phyloP scores from a whole-genome alignment of 2,888 invertebrate species.

The Andrena praecox region DNA sequence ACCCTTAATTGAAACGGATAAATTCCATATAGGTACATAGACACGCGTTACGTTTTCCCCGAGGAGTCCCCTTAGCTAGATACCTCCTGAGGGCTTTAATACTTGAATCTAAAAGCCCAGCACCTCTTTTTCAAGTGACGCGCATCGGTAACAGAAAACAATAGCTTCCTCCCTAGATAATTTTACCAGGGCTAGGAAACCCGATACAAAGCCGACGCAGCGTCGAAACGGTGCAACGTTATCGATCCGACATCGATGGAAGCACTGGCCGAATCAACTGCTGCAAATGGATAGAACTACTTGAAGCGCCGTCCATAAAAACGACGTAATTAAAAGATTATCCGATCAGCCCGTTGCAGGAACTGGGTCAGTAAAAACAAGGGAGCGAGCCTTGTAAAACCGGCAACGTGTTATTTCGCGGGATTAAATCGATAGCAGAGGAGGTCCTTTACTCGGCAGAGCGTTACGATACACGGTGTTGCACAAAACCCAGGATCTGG shows the following conservation, averaged over 20 bases:
- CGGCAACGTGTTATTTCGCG: slow-evolving; percentile 27
- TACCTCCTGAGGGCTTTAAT: background rate
- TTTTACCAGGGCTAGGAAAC: background rate
- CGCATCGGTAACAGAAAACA: background rate
- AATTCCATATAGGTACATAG: background rate
- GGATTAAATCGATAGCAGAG: slow-evolving; percentile 18
- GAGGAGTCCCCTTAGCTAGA: background rate
- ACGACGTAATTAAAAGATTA: slow-evolving; percentile 21
- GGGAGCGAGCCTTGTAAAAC: slow-evolving; percentile 14
- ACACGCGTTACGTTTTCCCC: background rate
- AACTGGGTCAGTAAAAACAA: slow-evolving; percentile 13
- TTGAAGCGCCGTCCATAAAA: background rate
- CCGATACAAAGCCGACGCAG: background rate
- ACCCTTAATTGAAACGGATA: slow-evolving; percentile 17
- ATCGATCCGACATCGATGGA: background rate
- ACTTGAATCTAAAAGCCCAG: slow-evolving; percentile 21
- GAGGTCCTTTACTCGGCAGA: slow-evolving; percentile 17
- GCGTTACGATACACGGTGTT: slow-evolving; percentile 40
- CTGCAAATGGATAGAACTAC: background rate
- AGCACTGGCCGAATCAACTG: slow-evolving; percentile 1
- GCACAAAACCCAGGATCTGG: slow-evolving; percentile 38
- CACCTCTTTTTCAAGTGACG: background rate
- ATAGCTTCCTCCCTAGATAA: background rate
- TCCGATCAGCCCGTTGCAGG: background rate
- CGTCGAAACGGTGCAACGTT: background rate